Percentiles rank a stretch among this genome's conserved stretches.
phyloP scores from a whole-genome alignment of 92 coral and sea anemone genomes.

The Nematostella vectensis region DNA sequence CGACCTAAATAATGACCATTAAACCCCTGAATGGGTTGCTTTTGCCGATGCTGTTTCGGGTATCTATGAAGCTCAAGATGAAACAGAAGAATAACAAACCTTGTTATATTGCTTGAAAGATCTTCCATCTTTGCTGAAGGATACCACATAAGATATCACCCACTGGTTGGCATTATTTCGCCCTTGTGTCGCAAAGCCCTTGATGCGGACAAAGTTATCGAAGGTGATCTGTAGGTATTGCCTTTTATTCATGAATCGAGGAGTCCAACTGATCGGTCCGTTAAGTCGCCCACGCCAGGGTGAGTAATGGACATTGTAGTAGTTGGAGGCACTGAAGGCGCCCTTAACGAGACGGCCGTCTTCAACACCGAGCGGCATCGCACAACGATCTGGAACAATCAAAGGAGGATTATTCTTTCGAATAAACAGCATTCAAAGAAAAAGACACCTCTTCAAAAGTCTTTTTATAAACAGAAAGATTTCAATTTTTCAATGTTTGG shows the following conservation, averaged over 20 bases:
- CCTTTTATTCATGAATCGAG: constrained; percentile 24
- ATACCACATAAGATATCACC: constrained; percentile 11
- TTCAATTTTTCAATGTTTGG: too few relatives aligned
- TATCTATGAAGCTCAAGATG: too few relatives aligned
- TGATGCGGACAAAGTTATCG: constrained; percentile 17
- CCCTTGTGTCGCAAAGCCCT: constrained; percentile 22
- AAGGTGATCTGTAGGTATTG: constrained; percentile 42
- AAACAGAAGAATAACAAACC: too few relatives aligned
- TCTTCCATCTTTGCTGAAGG: constrained; percentile 33
- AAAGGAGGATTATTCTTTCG: too few relatives aligned
- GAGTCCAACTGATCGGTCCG: constrained; percentile 41
- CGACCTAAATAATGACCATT: too few relatives aligned
- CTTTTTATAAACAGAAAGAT: too few relatives aligned
- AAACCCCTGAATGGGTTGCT: too few relatives aligned
- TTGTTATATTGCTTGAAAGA: constrained; percentile 21
- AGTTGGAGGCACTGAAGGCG: constrained; percentile 35
- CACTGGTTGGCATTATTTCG: constrained; percentile 31
- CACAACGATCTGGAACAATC: constrained; percentile 44
- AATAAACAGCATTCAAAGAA: too few relatives aligned
- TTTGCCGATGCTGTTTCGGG: too few relatives aligned
- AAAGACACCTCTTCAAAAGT: too few relatives aligned
- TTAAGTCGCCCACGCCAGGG: constrained; percentile 58
- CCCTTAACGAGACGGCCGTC: constrained; percentile 51
- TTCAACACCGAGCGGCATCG: constrained; percentile 67
- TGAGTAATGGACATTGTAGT: constrained; percentile 34